Evolutionary conservation across 2,113 vertebrate genomes (phyloP).

Genomic region (Hippoglossus stenolepis): DNA sequence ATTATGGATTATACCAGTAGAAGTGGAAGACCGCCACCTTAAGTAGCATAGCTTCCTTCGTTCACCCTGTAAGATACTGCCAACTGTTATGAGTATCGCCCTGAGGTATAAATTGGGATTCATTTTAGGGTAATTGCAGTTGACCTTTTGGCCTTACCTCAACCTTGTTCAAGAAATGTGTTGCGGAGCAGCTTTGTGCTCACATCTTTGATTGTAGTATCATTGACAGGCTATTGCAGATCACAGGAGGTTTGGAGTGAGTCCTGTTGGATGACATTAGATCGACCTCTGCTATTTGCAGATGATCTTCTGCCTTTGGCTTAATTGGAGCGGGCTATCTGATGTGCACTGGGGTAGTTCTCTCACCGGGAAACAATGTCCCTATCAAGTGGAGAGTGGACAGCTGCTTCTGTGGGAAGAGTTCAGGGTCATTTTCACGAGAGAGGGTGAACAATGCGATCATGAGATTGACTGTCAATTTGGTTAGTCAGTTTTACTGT

Average conservation of each 20-base stretch:
- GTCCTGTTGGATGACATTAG: conserved; percentile 43
- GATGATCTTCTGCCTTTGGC: conserved; percentile 30
- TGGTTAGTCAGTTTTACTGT: background rate
- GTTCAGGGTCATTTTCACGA: conserved; percentile 40
- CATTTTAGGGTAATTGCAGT: background rate
- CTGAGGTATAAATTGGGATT: conserved; percentile 4
- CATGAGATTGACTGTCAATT: conserved; percentile 21
- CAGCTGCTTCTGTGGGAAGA: conserved; percentile 36
- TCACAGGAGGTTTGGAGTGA: conserved; percentile 22
- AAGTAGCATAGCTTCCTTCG: no score
- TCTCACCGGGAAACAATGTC: conserved; percentile 36
- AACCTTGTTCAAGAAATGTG: conserved; percentile 12
- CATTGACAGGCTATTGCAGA: conserved; percentile 28
- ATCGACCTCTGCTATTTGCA: conserved; percentile 38
- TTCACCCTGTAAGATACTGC: no score
- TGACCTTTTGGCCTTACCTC: conserved; percentile 8
- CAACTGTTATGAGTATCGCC: background rate
- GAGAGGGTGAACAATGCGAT: conserved; percentile 24
- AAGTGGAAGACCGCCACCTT: no score
- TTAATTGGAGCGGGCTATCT: conserved; percentile 32
- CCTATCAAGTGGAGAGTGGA: conserved; percentile 26
- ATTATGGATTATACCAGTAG: no score
- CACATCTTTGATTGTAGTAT: conserved; percentile 36
- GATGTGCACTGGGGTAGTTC: conserved; percentile 6
- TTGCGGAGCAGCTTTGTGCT: conserved; percentile 5